These are phyloP conservation scores for Bombycilla garrulus DNA, from an alignment of 2,113 vertebrate species.

Conservation along the genomic window DNA sequence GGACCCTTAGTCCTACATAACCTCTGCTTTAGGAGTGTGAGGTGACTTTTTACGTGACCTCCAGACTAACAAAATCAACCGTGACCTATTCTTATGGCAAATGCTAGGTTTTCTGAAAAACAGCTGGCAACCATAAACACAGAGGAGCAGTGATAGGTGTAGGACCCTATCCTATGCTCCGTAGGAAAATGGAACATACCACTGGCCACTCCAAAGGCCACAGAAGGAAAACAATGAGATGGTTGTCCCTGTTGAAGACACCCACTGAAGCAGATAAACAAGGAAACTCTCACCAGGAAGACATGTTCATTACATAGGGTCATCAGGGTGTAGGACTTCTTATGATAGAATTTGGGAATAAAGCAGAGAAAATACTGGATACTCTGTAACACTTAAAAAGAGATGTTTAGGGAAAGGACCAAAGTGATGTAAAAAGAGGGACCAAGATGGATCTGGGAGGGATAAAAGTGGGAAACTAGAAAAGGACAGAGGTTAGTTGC, in stretches of 20 bases:
- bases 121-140: not conserved
- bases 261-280: not conserved
- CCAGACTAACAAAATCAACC: not conserved
- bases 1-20: not conserved
- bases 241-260: not conserved
- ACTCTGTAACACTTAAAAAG: not conserved
- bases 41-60: not conserved
- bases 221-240: not conserved
- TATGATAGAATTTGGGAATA: not conserved
- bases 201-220: not conserved
- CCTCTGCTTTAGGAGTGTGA: not conserved
- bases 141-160: not conserved
- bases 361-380: not conserved
- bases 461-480: not conserved
- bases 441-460: not conserved
- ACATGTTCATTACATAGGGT: not conserved
- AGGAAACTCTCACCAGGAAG: not conserved
- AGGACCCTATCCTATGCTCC: not conserved
- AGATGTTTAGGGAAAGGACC: not conserved
- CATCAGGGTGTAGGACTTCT: accelerated
- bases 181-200: not conserved
- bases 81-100: not conserved
- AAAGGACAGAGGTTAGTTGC: not conserved
- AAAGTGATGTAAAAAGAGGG: not conserved
- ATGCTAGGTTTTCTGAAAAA: not conserved